Evolutionary conservation across 2,888 invertebrate genomes (phyloP).

Genomic region (Mythimna pallens): DNA sequence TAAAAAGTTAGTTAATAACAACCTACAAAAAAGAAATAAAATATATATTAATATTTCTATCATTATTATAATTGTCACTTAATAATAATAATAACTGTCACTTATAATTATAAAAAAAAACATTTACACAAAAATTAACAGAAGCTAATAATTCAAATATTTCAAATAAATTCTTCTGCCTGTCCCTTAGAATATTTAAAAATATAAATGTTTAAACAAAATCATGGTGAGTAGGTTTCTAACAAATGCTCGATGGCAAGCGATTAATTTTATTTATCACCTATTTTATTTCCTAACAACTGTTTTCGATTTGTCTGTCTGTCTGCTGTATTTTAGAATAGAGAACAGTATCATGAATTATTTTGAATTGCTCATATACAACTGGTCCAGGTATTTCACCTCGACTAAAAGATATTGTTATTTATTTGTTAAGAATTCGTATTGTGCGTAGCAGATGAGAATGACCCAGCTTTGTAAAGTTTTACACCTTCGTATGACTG

Average conservation of each 20-base stretch:
- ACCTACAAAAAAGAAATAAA: neutral
- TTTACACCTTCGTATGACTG: neutral
- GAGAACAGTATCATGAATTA: conserved; percentile 28
- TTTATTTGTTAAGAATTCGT: too few relatives aligned
- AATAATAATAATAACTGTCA: conserved; percentile 7
- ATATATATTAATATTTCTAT: neutral
- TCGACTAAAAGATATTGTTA: neutral
- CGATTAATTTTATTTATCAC: conserved; percentile 52
- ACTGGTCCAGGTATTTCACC: neutral
- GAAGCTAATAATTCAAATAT: neutral
- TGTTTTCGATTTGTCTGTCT: conserved; percentile 47
- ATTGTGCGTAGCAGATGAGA: neutral
- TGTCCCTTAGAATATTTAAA: neutral
- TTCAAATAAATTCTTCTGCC: neutral
- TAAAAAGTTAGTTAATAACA: neutral
- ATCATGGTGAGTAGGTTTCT: conserved; percentile 16
- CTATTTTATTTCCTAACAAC: conserved; percentile 52
- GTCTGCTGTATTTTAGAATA: conserved; percentile 33
- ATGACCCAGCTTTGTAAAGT: neutral
- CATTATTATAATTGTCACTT: conserved; percentile 3
- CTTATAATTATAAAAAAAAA: conserved; percentile 9
- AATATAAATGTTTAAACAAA: conserved; percentile 19
- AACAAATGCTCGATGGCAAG: conserved; percentile 32
- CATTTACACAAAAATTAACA: neutral
- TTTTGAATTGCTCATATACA: conserved; percentile 28